Evolutionary conservation across 2,797 vertebrate species (phyloP), one percentile per base, ranked within the genome.

Genomic region (Lerista edwardsae): DNA sequence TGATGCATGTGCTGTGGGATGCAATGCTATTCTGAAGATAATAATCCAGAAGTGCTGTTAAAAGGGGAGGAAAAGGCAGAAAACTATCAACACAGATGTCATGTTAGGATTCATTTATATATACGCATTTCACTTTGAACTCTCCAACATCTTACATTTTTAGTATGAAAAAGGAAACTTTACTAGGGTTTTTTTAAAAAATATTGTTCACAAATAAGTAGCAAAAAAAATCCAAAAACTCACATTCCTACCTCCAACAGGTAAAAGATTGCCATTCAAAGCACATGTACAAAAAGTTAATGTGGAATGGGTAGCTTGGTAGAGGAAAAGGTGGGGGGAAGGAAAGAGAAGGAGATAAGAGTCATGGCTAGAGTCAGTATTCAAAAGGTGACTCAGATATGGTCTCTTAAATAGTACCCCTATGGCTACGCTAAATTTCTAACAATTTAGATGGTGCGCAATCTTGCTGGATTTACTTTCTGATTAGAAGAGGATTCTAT

Each of bases 1-100:
- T 68, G 44, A 75, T 73, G 87, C 85, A 59, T 77, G 74, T 75
- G 87, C 75, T 68, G 77, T 71, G 2, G 85, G 80, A 55, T 75
- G 31, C 86, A 27, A 76, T 88, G 1, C 0, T 71, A 84, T 75
- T 39, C 68, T 65, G 76, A 84, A 82, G 51, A 73, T 72, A 91
- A 41, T 81, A 90, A 82, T 62, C 86, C 91, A 91, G 36, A 94
- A 94, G 90, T 55, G 61, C 31, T n/a, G 27, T 47, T 3, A 34
- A 23, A 64, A 31, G 2, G 10, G 31, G 15, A 3, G 44, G 87
- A 82, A 85, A 19, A 31, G n/a, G n/a, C 29, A 36, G 19, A 75
- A 75, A 55, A 29, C 3, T 21, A 29, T 51, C 31, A 75, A 34
- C 29, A 31, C n/a, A 10, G 6, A 41, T 1, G 31, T 10, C 14